A percentile compares a stretch with the other conserved stretches of the same genome.
phyloP scores from a whole-genome alignment of 2,888 invertebrate species.

The Plusia festucae region DNA sequence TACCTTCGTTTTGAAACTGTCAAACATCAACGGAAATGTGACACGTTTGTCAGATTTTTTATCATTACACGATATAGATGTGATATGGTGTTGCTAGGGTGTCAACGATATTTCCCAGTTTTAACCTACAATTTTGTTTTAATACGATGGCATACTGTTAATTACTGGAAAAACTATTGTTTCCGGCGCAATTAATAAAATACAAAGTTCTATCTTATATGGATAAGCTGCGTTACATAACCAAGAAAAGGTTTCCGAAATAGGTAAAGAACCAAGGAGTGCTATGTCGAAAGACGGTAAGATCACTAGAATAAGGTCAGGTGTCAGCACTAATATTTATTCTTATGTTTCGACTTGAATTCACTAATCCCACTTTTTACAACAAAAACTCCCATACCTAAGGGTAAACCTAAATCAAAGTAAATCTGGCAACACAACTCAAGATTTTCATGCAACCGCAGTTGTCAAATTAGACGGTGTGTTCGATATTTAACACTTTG shows the following conservation, averaged over 20 bases:
- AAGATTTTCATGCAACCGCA: conserved; percentile 77
- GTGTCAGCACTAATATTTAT: no score
- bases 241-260: no score
- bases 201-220: no score
- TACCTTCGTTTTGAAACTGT: conserved; percentile 80
- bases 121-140: no score
- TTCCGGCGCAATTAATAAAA: no score
- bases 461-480: conserved; percentile 87
- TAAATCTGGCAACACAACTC: conserved; percentile 48
- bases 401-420: conserved; percentile 36
- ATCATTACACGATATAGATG: conserved; percentile 51
- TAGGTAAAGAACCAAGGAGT: no score
- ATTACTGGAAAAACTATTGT: no score
- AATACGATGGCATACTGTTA: no score
- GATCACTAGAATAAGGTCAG: no score
- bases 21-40: conserved; percentile 84
- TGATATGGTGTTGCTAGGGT: conserved; percentile 32
- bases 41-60: conserved; percentile 82
- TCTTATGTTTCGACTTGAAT: background rate
- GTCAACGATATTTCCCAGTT: background rate
- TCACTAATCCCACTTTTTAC: background rate
- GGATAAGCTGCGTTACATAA: no score
- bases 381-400: conserved; percentile 19
- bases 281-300: no score
- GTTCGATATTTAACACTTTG: conserved; percentile 90